Base-by-base conservation (phyloP, 2,113 vertebrate genomes). In the Aramus guarauna region DNA sequence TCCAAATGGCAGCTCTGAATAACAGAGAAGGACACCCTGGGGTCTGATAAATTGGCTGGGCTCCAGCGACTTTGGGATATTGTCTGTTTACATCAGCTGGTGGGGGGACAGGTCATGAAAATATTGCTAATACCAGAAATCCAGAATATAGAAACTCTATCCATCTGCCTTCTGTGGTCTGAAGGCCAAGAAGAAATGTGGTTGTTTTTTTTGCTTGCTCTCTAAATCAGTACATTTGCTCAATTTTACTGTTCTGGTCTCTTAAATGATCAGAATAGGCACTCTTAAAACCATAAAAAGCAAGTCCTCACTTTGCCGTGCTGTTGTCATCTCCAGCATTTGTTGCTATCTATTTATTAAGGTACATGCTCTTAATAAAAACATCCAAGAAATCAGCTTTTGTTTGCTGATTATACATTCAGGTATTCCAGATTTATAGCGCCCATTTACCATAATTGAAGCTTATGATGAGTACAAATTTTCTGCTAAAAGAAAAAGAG, bases 381-480 rank as follows among this genome's bases (percentile, higher is more conserved):
- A 96, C 63, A 91, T 87, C 92, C 96, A 91, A 95, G 95, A 96
- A 96, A 81, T 88, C 90, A 86, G 68, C 47, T 85, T 96, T 85
- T 95, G 79, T 96, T 88, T 96, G 66, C 68, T 95, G 77, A 76
- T 96, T 94, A 94, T 76, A 63, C 85, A 94, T 92, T 91, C 93
- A 96, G 91, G 36, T 95, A 96, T 91, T 85, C 79, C 66, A 85
- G 88, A 91, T 92, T 91, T 92, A 92, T 89, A 87, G 87, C 6
- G 2, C 39, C 85, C 59, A 97, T 95, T 97, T 96, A 85, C 69
- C 39, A 75, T 97, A 97, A 97, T 96, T 97, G 96, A 90, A 95
- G 94, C 90, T 95, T 94, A 93, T 69, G 92, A 95, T 50, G 96
- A 97, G 96, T 86, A 92, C 84, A 90, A 91, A 92, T 97, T 96